Base-by-base conservation (phyloP, 1,140 invertebrate genomes). In the Neomicropteryx cornuta region DNA sequence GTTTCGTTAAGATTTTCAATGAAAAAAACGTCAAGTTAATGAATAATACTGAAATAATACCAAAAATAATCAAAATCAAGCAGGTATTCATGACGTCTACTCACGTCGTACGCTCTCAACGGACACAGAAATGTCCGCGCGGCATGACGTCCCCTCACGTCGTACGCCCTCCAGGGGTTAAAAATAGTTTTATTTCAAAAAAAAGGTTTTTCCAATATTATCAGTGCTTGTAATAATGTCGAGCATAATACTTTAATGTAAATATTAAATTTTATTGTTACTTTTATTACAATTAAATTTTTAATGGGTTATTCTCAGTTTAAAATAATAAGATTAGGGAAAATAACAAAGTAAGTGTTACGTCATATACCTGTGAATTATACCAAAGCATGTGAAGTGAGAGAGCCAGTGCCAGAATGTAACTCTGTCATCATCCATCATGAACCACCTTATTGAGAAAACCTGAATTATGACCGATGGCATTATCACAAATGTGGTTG, bases 361-460 rank as follows among this genome's bases (percentile, higher is more conserved):
- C 11, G 21, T 18, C 3, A 39, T 32, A 42, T 56, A 68, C 64
- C 67, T 60, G 37, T 70, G 56, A 33, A 66, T 43, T 16, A 65
- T 46, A 41, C 64, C 65, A 29, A 66, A 48, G 5, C 65, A 51
- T 29, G 56, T 50, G 29, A 59, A 36, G 39, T 68, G 62, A 29
- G 50, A 48, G 14, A 59, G 52, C 53, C 56, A 56, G 41, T 60
- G 56, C 40, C 53, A 46, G 14, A 47, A 36, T 33, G 48, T 51
- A 18, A 58, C 45, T n/a, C n/a, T n/a, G 27, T 46, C 48, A 39
- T 58, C 52, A 39, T 57, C 59, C 14, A 46, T 55, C 27, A 56
- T 44, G 52, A 66, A 55, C 62, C 63, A 69, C 52, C 56, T 55
- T 39, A 66, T 49, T 44, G 60, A 67, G 45, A 70, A 56, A 32